Evolutionary conservation across 2,888 invertebrate species (phyloP).

Genomic region (Mayetiola destructor): DNA sequence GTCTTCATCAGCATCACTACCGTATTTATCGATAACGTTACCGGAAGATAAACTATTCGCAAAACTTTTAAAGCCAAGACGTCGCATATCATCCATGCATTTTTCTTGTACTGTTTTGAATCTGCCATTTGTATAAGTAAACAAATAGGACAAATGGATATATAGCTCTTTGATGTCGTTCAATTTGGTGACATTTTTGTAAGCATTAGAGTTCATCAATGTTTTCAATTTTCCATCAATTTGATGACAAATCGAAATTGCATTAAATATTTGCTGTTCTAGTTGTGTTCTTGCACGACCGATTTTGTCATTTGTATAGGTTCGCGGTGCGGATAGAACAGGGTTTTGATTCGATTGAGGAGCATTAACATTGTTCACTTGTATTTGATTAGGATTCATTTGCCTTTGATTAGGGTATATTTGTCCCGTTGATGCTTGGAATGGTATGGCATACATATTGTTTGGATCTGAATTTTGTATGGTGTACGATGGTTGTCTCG

Average conservation of each 20-base stretch:
- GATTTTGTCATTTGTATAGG: constrained; percentile 27
- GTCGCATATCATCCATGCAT: constrained; percentile 32
- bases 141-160: constrained; percentile 33
- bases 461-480: not conserved
- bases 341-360: constrained; percentile 1
- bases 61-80: constrained; percentile 33
- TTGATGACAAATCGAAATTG: constrained; percentile 34
- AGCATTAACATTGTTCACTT: not conserved
- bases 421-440: not conserved
- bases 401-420: not conserved
- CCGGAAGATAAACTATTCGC: constrained; percentile 31
- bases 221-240: constrained; percentile 33
- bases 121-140: constrained; percentile 34
- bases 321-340: constrained; percentile 2
- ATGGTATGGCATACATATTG: constrained; percentile 13
- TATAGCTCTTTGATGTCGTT: constrained; percentile 34
- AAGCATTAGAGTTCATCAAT: constrained; percentile 34
- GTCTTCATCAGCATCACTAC: constrained; percentile 33
- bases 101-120: constrained; percentile 34
- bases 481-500: not conserved
- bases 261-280: constrained; percentile 31
- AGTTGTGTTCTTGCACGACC: constrained; percentile 30
- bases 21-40: constrained; percentile 30
- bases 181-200: constrained; percentile 30
- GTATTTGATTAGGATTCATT: not conserved